Conservation (phyloP, 1,140 invertebrate species). For the Lethrus apterus region DNA sequence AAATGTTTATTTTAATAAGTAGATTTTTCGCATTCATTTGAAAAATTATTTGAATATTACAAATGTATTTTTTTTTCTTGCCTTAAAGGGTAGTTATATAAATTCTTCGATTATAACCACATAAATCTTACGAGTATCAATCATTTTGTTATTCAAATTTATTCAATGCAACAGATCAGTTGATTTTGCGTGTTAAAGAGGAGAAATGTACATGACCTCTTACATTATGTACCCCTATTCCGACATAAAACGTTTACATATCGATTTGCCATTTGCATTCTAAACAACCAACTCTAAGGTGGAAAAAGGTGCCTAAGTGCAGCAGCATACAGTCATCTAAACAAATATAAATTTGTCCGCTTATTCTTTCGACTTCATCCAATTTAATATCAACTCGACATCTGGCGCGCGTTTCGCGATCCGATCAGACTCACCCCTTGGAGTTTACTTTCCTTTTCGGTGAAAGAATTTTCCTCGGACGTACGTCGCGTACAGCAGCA, state of each 20-base stretch:
- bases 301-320: constrained; percentile 3
- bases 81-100: too few relatives aligned
- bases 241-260: constrained; percentile 22
- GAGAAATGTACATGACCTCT: constrained; percentile 19
- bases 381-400: constrained; percentile 10
- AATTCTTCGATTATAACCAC: too few relatives aligned
- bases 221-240: constrained; percentile 21
- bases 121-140: too few relatives aligned
- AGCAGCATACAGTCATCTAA: constrained; percentile 6
- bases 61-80: too few relatives aligned
- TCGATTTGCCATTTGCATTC: constrained; percentile 23
- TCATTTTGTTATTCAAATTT: constrained; percentile 30
- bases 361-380: constrained; percentile 9
- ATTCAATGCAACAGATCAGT: constrained; percentile 30
- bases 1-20: too few relatives aligned
- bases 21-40: too few relatives aligned
- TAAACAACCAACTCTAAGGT: constrained; percentile 12
- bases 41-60: too few relatives aligned
- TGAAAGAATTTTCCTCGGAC: constrained; percentile 6
- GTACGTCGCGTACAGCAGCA: not conserved
- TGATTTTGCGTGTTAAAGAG: constrained; percentile 27
- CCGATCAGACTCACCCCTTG: too few relatives aligned
- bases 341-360: constrained; percentile 14
- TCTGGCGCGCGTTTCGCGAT: constrained; percentile 4
- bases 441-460: too few relatives aligned